Evolutionary conservation across 2,113 vertebrate species (phyloP).

Genomic region (Bostrychus sinensis): DNA sequence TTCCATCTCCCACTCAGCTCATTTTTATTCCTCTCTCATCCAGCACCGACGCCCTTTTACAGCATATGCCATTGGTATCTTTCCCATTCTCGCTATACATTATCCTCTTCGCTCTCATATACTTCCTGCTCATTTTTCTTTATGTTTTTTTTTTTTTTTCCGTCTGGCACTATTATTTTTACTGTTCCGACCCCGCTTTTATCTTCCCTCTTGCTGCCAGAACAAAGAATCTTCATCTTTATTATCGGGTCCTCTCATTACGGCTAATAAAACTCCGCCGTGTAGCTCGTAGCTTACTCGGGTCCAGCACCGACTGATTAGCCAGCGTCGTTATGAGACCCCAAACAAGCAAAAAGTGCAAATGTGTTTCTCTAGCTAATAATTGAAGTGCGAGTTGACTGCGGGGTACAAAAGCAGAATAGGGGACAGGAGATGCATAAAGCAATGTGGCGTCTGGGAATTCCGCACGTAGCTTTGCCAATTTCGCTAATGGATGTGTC

Average conservation of each 20-base stretch:
- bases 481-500: constrained; percentile 38
- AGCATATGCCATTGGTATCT: constrained; percentile 25
- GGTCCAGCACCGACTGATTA: constrained; percentile 41
- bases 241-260: constrained; percentile 49
- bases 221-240: constrained; percentile 41
- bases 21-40: constrained; percentile 45
- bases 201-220: constrained; percentile 1
- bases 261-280: constrained; percentile 44
- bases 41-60: constrained; percentile 20
- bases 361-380: constrained; percentile 25
- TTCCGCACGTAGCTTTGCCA: constrained; percentile 18
- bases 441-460: not conserved
- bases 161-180: not conserved
- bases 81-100: constrained; percentile 11
- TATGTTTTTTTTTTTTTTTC: not conserved
- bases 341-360: constrained; percentile 26
- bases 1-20: constrained; percentile 20
- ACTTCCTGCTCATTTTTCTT: constrained; percentile 11
- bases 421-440: constrained; percentile 15
- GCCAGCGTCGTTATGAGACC: constrained; percentile 38
- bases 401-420: constrained; percentile 15
- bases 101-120: not conserved
- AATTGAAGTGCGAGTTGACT: constrained; percentile 40
- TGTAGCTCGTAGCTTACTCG: constrained; percentile 16
- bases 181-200: constrained; percentile 16